Evolutionary conservation across 1,140 invertebrate genomes (phyloP).

Genomic region (Zaprionus africanus): DNA sequence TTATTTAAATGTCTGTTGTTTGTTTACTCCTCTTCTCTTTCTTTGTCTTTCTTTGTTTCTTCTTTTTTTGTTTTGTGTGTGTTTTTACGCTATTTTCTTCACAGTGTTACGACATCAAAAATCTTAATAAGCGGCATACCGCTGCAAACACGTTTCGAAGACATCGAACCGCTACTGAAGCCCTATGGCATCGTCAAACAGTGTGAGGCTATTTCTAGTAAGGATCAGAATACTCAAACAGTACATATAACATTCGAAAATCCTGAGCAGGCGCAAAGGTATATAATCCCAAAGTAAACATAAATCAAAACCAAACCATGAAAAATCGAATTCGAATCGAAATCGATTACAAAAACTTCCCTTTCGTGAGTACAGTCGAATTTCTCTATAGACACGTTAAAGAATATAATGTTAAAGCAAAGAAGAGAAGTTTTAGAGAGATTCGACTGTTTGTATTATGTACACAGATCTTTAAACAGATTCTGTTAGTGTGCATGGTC

Average conservation of each 20-base stretch:
- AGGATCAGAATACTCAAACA: conserved; percentile 91
- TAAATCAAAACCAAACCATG: conserved; percentile 7
- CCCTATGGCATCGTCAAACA: conserved; percentile 92
- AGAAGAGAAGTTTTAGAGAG: background rate
- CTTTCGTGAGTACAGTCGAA: conserved; percentile 27
- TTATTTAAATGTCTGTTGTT: conserved; percentile 17
- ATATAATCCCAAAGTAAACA: conserved; percentile 85
- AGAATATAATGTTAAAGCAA: background rate
- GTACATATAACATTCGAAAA: conserved; percentile 94
- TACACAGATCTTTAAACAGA: background rate
- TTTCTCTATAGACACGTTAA: background rate
- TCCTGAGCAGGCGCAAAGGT: conserved; percentile 95
- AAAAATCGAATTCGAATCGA: conserved; percentile 11
- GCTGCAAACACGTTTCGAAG: conserved; percentile 91
- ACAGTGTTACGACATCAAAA: conserved; percentile 91
- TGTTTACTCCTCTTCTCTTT: conserved; percentile 29
- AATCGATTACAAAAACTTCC: background rate
- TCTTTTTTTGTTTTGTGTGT: conserved; percentile 67
- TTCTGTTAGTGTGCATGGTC: background rate
- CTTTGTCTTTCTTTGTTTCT: conserved; percentile 41
- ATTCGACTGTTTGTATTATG: background rate
- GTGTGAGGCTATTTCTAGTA: conserved; percentile 92
- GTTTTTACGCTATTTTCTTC: conserved; percentile 82
- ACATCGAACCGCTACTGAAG: conserved; percentile 92
- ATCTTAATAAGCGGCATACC: conserved; percentile 95